Percentiles rank a stretch among this genome's conserved stretches.
Evolutionary conservation across 2,797 vertebrate species (phyloP).

Genomic region (Enteromius treurensis): DNA sequence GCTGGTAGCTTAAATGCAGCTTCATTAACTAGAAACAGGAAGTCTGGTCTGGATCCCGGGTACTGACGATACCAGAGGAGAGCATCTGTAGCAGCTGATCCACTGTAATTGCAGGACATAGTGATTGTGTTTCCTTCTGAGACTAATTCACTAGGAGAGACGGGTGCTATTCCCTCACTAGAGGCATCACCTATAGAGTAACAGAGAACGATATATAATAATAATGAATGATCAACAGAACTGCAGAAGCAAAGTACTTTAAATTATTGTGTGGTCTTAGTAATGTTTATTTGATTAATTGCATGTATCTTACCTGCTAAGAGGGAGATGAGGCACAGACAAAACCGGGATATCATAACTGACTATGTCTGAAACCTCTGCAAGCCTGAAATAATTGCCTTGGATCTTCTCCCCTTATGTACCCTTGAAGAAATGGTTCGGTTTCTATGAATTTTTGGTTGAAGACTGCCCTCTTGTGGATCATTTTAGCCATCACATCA

Average conservation of each 20-base stretch:
- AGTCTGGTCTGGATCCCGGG: conserved; percentile 36
- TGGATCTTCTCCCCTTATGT: neutral
- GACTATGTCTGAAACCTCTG: neutral
- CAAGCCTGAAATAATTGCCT: neutral
- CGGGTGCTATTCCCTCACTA: conserved; percentile 38
- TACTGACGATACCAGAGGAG: conserved; percentile 54
- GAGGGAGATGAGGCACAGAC: neutral
- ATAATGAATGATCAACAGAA: neutral
- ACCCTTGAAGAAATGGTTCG: neutral
- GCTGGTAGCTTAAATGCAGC: conserved; percentile 10
- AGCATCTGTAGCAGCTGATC: conserved; percentile 13
- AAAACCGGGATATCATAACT: neutral
- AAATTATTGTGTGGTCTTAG: neutral
- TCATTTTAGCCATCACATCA: neutral
- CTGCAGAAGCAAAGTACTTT: neutral
- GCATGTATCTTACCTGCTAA: conserved; percentile 1
- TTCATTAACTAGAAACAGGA: conserved; percentile 40
- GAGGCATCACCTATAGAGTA: neutral
- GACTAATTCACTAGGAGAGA: neutral
- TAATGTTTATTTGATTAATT: neutral
- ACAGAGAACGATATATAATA: neutral
- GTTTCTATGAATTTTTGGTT: neutral
- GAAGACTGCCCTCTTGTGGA: neutral
- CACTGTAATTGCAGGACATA: conserved; percentile 48
- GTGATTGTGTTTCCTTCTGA: conserved; percentile 23